A percentile compares a stretch with the other conserved stretches of the same genome.
Evolutionary conservation across 2,888 invertebrate genomes (phyloP).

Genomic region (Eremobia ochroleuca): DNA sequence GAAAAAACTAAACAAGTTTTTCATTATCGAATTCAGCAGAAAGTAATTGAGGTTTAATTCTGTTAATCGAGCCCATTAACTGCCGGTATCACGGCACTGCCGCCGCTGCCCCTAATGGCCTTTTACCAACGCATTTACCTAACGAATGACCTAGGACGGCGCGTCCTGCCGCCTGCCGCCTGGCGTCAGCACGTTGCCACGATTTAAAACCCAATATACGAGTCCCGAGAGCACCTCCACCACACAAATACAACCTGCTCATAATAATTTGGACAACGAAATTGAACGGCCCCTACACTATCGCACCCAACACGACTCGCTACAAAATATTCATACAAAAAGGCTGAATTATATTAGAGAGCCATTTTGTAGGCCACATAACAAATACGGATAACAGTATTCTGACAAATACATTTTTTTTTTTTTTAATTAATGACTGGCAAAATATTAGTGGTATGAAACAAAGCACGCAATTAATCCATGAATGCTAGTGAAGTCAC

Average conservation of each 20-base stretch:
- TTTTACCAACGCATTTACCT: constrained; percentile 71
- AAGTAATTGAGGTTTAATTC: constrained; percentile 72
- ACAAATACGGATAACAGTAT: constrained; percentile 35
- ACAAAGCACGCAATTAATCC: constrained; percentile 60
- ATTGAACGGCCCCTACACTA: constrained; percentile 32
- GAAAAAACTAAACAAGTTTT: constrained; percentile 13
- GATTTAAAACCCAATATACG: constrained; percentile 68
- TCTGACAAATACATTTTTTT: constrained; percentile 52
- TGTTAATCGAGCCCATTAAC: constrained; percentile 75
- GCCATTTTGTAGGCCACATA: constrained; percentile 13
- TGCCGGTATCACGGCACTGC: constrained; percentile 70
- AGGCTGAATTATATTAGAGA: constrained; percentile 12
- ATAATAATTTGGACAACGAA: constrained; percentile 46
- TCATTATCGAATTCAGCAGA: constrained; percentile 61
- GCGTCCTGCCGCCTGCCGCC: constrained; percentile 38
- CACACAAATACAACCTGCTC: constrained; percentile 43
- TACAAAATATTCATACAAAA: constrained; percentile 20
- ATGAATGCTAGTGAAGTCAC: constrained; percentile 54
- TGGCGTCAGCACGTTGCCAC: constrained; percentile 62
- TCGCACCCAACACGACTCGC: constrained; percentile 8
- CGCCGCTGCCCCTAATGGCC: constrained; percentile 71
- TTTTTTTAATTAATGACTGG: constrained; percentile 54
- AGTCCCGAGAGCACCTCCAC: constrained; percentile 45
- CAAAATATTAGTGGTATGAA: constrained; percentile 52
- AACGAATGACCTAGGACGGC: constrained; percentile 68